Evolutionary conservation across 2,888 invertebrate genomes (phyloP), one percentile per base, ranked within the genome.

Genomic region (Asteroscopus sphinx): DNA sequence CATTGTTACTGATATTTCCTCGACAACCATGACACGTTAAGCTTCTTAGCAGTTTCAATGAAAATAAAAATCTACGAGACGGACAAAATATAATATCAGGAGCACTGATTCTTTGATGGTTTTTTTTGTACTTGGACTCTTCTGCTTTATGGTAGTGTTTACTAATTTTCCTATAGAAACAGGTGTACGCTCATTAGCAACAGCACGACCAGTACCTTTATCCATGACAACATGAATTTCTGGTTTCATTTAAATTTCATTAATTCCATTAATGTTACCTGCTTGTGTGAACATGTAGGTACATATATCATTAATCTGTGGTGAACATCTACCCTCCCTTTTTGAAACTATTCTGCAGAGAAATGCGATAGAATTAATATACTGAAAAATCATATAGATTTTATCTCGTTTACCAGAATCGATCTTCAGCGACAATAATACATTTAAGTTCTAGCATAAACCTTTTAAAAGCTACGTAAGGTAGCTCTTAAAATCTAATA

Each of bases 401-500:
- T 21, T 21, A 21, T 21, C 4, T 6, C 4, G 7, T 32, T 17
- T n/a, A 16, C n/a, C n/a, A 30, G 21, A 21, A 11, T 36, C 11
- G n/a, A 40, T 28, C 25, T 26, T n/a, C 13, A 15, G 15, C n/a
- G 4, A 28, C 11, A 32, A 30, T 28, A 42, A 42, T 16, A 32
- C 44, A 44, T 37, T 45, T 32, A 40, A 40, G 12, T 40, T 28
- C 21, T 46, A 44, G 15, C 26, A 26, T 48, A 40, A 41, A 36
- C 33, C 56, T 33, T 33, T 45, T 32, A 35, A 16, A 8, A 11
- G 11, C 36, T 35, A 17, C 32, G 21, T 44, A 32, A 53, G 37
- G 36, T 39, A 57, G 39, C 49, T 56, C 55, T 58, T 41, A 59
- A n/a, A 48, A 42, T 51, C 55, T 58, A 67, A 73, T 73, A 62